A percentile compares a stretch with the other conserved stretches of the same genome.
These are phyloP conservation scores for Encarsia formosa DNA, from an alignment of 2,888 invertebrate species.

Conservation along the genomic window DNA sequence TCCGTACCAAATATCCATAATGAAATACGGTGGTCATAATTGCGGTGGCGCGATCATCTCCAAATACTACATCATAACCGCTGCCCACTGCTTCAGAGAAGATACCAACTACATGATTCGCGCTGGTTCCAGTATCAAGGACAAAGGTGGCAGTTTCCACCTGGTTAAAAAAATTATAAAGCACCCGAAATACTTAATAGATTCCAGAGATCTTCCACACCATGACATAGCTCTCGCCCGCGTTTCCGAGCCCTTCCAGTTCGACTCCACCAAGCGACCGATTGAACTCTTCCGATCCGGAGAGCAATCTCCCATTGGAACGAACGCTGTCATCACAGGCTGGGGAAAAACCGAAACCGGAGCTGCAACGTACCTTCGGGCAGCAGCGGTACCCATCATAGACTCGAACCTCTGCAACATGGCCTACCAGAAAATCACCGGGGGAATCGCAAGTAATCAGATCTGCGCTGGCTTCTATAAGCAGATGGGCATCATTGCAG, in stretches of 20 bases:
- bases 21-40: too few species aligned
- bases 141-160: conserved; percentile 53
- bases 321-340: conserved; percentile 29
- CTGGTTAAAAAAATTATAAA: conserved; percentile 52
- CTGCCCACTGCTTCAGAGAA: conserved; percentile 54
- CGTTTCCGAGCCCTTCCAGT: conserved; percentile 51
- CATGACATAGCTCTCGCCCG: conserved; percentile 58
- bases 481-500: conserved; percentile 52
- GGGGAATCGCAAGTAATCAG: conserved; percentile 42
- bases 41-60: conserved; percentile 59
- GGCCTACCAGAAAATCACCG: conserved; percentile 32
- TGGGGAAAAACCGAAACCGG: conserved; percentile 33
- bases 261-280: conserved; percentile 51
- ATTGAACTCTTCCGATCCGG: conserved; percentile 49
- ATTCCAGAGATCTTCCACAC: conserved; percentile 26
- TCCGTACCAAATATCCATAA: too few species aligned
- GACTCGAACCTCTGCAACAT: conserved; percentile 51
- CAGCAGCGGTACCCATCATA: conserved; percentile 56
- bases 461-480: conserved; percentile 58
- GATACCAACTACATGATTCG: conserved; percentile 43
- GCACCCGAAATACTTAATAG: conserved; percentile 54
- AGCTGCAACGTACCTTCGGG: conserved; percentile 44
- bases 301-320: conserved; percentile 19
- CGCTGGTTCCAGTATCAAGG: conserved; percentile 55
- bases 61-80: conserved; percentile 54